Evolutionary conservation across 2,888 invertebrate genomes (phyloP).

Genomic region (Pilophorus perplexus): DNA sequence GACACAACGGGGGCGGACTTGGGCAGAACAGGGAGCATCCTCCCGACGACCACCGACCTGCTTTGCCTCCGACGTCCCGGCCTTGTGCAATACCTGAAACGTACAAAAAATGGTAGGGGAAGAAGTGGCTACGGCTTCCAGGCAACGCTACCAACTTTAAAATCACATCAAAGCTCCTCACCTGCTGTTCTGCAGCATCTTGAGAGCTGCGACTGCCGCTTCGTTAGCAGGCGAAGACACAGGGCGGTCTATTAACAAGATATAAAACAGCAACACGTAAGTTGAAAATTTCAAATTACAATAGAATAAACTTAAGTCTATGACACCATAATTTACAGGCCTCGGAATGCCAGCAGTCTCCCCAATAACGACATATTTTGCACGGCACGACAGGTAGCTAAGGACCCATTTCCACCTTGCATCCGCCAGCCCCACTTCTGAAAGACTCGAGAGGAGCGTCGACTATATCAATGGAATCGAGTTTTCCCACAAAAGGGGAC

Average conservation of each 20-base stretch:
- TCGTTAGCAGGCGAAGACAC: constrained; percentile 17
- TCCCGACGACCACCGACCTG: constrained; percentile 68
- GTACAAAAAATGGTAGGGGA: no score
- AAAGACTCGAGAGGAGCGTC: no score
- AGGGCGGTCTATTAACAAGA: background rate
- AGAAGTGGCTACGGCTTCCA: background rate
- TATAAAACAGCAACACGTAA: background rate
- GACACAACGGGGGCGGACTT: constrained; percentile 49
- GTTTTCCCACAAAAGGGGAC: no score
- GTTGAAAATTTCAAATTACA: background rate
- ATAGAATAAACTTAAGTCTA: no score
- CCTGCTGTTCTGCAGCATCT: constrained; percentile 24
- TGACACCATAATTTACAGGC: no score
- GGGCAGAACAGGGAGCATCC: constrained; percentile 68
- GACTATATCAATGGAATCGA: no score
- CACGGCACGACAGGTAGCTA: no score
- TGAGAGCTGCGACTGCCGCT: constrained; percentile 33
- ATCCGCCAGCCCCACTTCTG: no score
- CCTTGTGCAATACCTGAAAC: constrained; percentile 53
- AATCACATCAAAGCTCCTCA: no score
- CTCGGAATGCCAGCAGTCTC: no score
- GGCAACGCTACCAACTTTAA: background rate
- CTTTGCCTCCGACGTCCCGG: constrained; percentile 52
- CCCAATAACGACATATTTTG: no score
- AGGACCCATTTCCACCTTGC: no score